Evolutionary conservation across 1,140 invertebrate genomes (phyloP), one percentile per base, ranked within the genome.

Genomic region (Galendromus occidentalis): DNA sequence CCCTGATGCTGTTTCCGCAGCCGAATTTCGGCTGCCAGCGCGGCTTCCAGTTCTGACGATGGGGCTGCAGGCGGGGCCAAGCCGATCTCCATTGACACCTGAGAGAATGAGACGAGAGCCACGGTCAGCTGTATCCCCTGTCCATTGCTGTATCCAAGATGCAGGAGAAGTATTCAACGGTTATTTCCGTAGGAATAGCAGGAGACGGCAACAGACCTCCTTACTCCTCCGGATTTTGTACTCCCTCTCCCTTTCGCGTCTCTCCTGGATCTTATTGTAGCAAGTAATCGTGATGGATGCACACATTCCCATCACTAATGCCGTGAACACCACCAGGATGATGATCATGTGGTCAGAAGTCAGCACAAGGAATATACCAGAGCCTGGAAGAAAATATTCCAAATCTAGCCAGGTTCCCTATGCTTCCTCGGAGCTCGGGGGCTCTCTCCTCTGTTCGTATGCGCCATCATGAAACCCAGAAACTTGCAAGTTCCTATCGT

Each of bases 261-360:
- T 65, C 55, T 72, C 70, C 65, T 73, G 66, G 29, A 73, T 69
- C 55, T 73, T 71, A 63, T 69, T 69, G 67, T 71, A 72, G 68
- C 72, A 73, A 12, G 72, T 71, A 44, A 73, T 68, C n/a, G 69
- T 65, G 44, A 73, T 73, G 25, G 72, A 73, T 9, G 72, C 70
- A 72, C 86, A 87, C 83, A 93, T 87, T 17, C 87, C 88, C 39
- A 83, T 83, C 64, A 92, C 79, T 44, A 92, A 88, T 25, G 90
- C 75, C 14, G 85, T 86, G 73, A 91, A 91, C 39, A 93, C 84
- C n/a, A 89, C 82, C 67, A 92, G 80, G 64, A 92, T 91, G 68
- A 91, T 87, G 69, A 88, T 79, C 71, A 91, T 87, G 72, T 91
- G 86, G 47, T 86, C 82, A 1, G 73, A 73, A 12, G 68, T 70